phyloP scores from a whole-genome alignment of 2,888 invertebrate genomes.

The Acrobasis repandana region DNA sequence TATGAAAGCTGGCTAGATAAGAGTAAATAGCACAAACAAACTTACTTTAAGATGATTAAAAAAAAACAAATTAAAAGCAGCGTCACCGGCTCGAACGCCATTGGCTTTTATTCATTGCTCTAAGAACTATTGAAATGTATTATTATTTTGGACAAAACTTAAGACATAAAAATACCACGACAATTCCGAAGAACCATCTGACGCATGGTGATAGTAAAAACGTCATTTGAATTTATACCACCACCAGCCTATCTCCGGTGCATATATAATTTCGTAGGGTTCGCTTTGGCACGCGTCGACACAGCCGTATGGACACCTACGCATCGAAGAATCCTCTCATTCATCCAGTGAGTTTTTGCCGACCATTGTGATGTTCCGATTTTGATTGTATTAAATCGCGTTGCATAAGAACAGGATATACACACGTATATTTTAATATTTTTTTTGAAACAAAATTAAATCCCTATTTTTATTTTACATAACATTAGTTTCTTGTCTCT shows the following conservation, averaged over 20 bases:
- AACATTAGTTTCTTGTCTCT: no score
- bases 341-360: constrained; percentile 44
- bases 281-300: constrained; percentile 35
- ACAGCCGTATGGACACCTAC: constrained; percentile 41
- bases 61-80: no score
- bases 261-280: constrained; percentile 50
- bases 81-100: no score
- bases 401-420: background rate
- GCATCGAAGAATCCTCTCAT: constrained; percentile 41
- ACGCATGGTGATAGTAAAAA: constrained; percentile 53
- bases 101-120: background rate
- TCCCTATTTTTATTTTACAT: no score
- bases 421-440: background rate
- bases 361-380: constrained; percentile 17
- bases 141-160: background rate
- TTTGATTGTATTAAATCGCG: background rate
- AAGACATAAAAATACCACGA: constrained; percentile 4
- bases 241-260: constrained; percentile 49
- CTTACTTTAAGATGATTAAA: no score
- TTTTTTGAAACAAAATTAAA: no score
- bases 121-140: background rate
- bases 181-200: constrained; percentile 39
- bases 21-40: no score
- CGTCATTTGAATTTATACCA: constrained; percentile 57
- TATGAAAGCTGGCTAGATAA: no score